Evolutionary conservation across 2,888 invertebrate genomes (phyloP).

Genomic region (Nebria salina): DNA sequence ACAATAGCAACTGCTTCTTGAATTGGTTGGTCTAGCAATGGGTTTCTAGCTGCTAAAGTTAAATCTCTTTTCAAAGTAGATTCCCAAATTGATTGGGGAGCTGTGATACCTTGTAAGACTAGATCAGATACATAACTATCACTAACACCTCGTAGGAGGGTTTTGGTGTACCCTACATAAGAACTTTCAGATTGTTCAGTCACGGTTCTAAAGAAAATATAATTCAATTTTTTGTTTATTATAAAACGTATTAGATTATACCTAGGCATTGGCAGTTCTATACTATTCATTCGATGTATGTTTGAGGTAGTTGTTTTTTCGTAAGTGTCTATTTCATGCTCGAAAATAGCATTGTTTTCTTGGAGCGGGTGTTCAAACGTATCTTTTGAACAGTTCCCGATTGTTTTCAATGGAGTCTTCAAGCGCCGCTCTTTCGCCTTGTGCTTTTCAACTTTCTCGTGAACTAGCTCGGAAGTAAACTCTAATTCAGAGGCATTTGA

Average conservation of each 20-base stretch:
- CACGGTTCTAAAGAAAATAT: constrained; percentile 11
- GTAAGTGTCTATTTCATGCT: constrained; percentile 48
- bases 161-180: constrained; percentile 66
- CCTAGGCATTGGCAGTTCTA: constrained; percentile 71
- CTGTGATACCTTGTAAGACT: constrained; percentile 76
- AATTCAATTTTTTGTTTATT: background rate
- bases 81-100: constrained; percentile 70
- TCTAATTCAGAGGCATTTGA: constrained; percentile 81
- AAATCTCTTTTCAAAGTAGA: constrained; percentile 65
- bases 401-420: constrained; percentile 24
- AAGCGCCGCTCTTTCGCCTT: constrained; percentile 50
- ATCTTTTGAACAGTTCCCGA: constrained; percentile 14
- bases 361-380: constrained; percentile 34
- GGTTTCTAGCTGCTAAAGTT: constrained; percentile 64
- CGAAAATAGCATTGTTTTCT: constrained; percentile 48
- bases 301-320: constrained; percentile 50
- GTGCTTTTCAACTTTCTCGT: constrained; percentile 59
- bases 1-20: constrained; percentile 85
- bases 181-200: constrained; percentile 19
- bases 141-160: constrained; percentile 70
- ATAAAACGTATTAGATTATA: constrained; percentile 51
- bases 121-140: constrained; percentile 79
- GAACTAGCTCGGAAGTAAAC: constrained; percentile 62
- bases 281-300: constrained; percentile 61
- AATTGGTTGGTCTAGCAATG: constrained; percentile 74